Conservation (phyloP, 2,888 invertebrate species). For the Neuroscelio doddi region DNA sequence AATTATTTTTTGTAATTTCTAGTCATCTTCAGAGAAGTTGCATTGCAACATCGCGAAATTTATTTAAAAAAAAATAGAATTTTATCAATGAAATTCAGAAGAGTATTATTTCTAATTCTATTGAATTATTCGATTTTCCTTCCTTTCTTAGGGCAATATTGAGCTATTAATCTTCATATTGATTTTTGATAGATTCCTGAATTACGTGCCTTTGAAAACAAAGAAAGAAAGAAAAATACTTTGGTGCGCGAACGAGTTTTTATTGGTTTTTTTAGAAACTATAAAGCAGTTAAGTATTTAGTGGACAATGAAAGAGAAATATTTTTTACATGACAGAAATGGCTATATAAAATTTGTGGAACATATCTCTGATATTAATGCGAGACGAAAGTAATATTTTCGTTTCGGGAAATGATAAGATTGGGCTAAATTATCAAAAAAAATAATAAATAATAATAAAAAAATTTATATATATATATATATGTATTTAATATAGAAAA, state of each 20-base stretch:
- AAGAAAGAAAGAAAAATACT: constrained; percentile 6
- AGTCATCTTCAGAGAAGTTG: constrained; percentile 1
- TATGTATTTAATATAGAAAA: no score
- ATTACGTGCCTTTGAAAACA: constrained; percentile 30
- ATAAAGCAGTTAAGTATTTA: constrained; percentile 22
- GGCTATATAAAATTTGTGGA: constrained; percentile 18
- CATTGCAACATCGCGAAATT: not conserved
- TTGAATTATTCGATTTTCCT: not conserved
- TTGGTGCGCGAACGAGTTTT: constrained; percentile 8
- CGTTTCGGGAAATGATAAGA: not conserved
- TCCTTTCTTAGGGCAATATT: not conserved
- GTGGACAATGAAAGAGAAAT: constrained; percentile 24
- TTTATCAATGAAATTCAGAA: not conserved
- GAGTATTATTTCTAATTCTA: not conserved
- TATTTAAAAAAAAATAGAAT: not conserved
- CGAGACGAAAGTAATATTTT: constrained; percentile 9
- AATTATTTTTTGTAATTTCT: constrained; percentile 1
- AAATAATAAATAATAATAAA: not conserved
- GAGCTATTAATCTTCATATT: not conserved
- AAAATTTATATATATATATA: no score
- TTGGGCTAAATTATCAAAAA: no score
- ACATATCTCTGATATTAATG: constrained; percentile 31
- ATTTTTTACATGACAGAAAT: constrained; percentile 39
- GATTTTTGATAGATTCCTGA: constrained; percentile 25
- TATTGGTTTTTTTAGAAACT: constrained; percentile 23